Conservation (phyloP, 2,113 vertebrate species). For the Grammomys surdaster region DNA sequence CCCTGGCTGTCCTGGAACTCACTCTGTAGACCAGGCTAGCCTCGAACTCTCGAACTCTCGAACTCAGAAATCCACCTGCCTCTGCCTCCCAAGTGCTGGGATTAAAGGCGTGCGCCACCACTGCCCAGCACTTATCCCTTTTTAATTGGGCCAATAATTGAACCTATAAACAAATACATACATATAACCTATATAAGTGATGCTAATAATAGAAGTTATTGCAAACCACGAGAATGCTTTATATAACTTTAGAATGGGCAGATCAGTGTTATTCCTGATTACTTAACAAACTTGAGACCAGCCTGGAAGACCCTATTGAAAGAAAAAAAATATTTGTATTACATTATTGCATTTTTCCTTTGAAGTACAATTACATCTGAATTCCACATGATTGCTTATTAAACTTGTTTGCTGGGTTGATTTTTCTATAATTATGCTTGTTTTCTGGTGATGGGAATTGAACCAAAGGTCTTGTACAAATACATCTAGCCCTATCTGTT, state of each 20-base stretch:
- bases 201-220: background rate
- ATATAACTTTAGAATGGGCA: background rate
- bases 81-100: no score
- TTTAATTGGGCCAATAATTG: background rate
- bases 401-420: background rate
- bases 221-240: slow-evolving; percentile 10
- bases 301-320: background rate
- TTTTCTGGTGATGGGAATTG: background rate
- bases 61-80: no score
- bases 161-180: background rate
- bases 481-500: background rate
- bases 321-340: background rate
- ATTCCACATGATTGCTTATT: background rate
- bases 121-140: background rate
- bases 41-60: no score
- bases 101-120: no score
- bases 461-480: background rate
- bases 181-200: background rate
- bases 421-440: background rate
- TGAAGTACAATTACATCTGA: background rate
- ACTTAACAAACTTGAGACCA: background rate
- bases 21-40: no score
- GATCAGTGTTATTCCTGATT: background rate
- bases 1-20: no score
- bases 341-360: background rate